Conservation (phyloP, 1,140 invertebrate genomes). For the Saccostrea glomerata region DNA sequence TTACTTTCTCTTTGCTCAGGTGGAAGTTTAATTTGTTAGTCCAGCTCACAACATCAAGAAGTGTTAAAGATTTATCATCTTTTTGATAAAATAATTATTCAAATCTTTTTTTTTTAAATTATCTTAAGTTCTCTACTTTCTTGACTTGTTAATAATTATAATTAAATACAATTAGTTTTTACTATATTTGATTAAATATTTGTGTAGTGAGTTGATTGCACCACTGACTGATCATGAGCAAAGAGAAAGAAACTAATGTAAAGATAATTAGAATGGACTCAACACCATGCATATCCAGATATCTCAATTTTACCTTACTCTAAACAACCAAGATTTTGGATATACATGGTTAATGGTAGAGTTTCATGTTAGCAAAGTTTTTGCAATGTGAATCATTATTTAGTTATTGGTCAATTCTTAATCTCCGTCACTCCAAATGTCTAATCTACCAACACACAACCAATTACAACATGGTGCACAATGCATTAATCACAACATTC, state of each 20-base stretch:
- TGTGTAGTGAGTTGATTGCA: too few species aligned
- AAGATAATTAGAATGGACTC: background rate
- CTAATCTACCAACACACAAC: background rate
- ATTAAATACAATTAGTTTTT: too few species aligned
- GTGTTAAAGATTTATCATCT: background rate
- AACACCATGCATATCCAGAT: background rate
- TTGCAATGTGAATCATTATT: too few species aligned
- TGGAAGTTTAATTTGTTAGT: background rate
- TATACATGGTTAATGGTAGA: background rate
- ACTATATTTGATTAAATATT: too few species aligned
- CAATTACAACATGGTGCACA: background rate
- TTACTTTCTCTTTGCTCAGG: slow-evolving; percentile 27
- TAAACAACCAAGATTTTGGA: background rate
- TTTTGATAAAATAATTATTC: too few species aligned
- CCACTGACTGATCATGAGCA: background rate
- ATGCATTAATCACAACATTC: background rate
- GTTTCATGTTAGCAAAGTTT: background rate
- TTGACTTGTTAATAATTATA: too few species aligned
- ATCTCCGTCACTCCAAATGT: background rate
- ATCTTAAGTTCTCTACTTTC: too few species aligned
- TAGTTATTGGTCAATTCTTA: background rate
- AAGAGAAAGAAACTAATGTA: slow-evolving; percentile 9
- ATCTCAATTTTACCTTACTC: background rate
- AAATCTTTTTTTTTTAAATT: too few species aligned
- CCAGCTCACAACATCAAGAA: background rate